phyloP scores from a whole-genome alignment of 2,797 vertebrate genomes.

The Coreius guichenoti region DNA sequence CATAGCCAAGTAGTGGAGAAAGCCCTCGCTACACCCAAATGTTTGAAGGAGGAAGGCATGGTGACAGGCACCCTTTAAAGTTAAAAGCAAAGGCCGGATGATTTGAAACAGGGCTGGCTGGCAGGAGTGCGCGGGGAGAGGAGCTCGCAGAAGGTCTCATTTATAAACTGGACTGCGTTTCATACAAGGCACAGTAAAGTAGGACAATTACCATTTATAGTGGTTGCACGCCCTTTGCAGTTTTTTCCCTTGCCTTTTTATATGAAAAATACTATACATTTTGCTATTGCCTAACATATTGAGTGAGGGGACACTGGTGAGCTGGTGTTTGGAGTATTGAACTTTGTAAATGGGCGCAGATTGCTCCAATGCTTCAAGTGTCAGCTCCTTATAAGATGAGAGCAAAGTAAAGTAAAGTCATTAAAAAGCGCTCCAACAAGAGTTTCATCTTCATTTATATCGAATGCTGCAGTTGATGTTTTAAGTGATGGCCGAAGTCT shows the following conservation, averaged over 20 bases:
- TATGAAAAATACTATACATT: conserved; percentile 70
- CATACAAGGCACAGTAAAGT: conserved; percentile 67
- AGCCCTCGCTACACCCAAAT: conserved; percentile 47
- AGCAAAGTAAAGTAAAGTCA: conserved; percentile 67
- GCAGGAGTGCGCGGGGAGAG: conserved; percentile 45
- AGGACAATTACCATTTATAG: conserved; percentile 76
- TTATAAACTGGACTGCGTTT: conserved; percentile 69
- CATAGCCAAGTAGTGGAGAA: conserved; percentile 71
- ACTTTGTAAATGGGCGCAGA: conserved; percentile 63
- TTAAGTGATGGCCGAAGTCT: conserved; percentile 52
- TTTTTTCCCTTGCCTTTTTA: conserved; percentile 65
- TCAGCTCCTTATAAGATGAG: conserved; percentile 63
- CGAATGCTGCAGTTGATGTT: conserved; percentile 45
- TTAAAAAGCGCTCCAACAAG: conserved; percentile 61
- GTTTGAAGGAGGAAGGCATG: conserved; percentile 57
- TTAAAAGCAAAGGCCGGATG: conserved; percentile 58
- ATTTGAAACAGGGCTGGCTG: conserved; percentile 49
- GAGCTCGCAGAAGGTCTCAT: conserved; percentile 54
- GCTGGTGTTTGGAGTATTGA: conserved; percentile 54
- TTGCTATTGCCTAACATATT: conserved; percentile 71
- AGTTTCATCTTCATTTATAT: conserved; percentile 65
- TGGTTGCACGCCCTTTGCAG: conserved; percentile 69
- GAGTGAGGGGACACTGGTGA: conserved; percentile 63
- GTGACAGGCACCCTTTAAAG: conserved; percentile 60
- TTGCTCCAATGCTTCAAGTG: conserved; percentile 66